A percentile compares a stretch with the other conserved stretches of the same genome.
Conservation (phyloP, 2,113 vertebrate genomes). For the Tautogolabrus adspersus region DNA sequence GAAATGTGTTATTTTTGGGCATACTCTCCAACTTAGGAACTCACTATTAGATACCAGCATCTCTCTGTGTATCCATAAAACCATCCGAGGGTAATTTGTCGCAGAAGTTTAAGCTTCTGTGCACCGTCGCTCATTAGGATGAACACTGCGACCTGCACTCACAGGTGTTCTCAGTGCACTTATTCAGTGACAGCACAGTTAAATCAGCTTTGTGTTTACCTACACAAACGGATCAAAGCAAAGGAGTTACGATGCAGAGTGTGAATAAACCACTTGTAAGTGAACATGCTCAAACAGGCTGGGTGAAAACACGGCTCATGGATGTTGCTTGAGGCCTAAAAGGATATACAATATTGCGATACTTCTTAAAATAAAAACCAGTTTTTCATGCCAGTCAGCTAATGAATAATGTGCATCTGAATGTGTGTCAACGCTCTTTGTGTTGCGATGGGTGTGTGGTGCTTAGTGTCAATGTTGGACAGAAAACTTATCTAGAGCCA, state of each 20-base stretch:
- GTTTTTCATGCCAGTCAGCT: background rate
- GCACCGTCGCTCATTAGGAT: slow-evolving; percentile 9
- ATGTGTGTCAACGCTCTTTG: slow-evolving; percentile 1
- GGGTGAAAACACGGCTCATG: slow-evolving; percentile 15
- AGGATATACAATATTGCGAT: slow-evolving; percentile 27
- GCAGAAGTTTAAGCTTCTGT: slow-evolving; percentile 4
- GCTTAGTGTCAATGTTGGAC: slow-evolving; percentile 6
- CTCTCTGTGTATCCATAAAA: background rate
- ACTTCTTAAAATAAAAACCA: slow-evolving; percentile 7
- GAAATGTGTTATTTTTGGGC: background rate
- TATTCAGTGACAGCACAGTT: slow-evolving; percentile 20
- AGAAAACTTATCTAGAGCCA: slow-evolving; percentile 2
- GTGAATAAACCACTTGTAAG: slow-evolving; percentile 20
- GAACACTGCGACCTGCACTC: slow-evolving; percentile 25
- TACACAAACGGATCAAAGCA: slow-evolving; percentile 52
- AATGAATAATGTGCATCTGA: background rate
- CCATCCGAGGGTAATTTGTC: background rate
- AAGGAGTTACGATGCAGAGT: slow-evolving; percentile 24
- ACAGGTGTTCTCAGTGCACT: slow-evolving; percentile 12
- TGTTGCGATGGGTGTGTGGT: slow-evolving; percentile 16
- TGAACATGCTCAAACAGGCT: slow-evolving; percentile 5
- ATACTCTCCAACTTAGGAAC: background rate
- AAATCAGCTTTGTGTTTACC: slow-evolving; percentile 43
- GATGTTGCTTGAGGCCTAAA: background rate
- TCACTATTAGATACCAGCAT: background rate